A percentile compares a stretch with the other conserved stretches of the same genome.
Conservation (phyloP, 2,113 vertebrate species). For the human region DNA sequence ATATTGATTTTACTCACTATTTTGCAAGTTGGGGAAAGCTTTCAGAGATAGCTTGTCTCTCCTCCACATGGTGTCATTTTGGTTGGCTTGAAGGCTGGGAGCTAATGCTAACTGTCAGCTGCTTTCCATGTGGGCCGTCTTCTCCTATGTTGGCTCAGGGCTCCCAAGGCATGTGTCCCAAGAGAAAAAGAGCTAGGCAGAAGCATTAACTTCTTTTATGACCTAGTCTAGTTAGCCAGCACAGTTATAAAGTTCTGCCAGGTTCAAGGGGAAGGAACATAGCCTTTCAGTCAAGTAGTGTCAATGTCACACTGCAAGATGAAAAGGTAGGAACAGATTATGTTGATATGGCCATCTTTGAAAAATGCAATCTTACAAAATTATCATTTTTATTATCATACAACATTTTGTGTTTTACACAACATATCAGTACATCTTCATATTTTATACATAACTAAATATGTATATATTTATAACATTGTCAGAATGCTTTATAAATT, state of each 20-base stretch:
- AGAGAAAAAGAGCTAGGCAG: background rate
- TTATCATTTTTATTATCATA: background rate
- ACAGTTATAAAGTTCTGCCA: background rate
- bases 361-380: background rate
- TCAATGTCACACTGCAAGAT: background rate
- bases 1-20: background rate
- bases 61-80: background rate
- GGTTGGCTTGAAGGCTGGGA: background rate
- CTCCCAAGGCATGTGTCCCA: background rate
- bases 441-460: background rate
- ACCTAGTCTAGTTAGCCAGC: background rate
- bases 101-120: background rate
- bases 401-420: background rate
- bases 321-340: background rate
- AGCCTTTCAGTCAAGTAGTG: background rate
- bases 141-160: background rate
- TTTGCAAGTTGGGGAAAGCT: background rate
- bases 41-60: background rate
- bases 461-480: background rate
- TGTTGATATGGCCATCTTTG: background rate
- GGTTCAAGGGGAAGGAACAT: background rate
- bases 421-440: background rate
- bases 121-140: background rate
- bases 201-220: background rate
- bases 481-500: background rate